A percentile compares a stretch with the other conserved stretches of the same genome.
phyloP scores from a whole-genome alignment of 64 coral and sea anemone species.

The Hydrozoanthus tunicans region DNA sequence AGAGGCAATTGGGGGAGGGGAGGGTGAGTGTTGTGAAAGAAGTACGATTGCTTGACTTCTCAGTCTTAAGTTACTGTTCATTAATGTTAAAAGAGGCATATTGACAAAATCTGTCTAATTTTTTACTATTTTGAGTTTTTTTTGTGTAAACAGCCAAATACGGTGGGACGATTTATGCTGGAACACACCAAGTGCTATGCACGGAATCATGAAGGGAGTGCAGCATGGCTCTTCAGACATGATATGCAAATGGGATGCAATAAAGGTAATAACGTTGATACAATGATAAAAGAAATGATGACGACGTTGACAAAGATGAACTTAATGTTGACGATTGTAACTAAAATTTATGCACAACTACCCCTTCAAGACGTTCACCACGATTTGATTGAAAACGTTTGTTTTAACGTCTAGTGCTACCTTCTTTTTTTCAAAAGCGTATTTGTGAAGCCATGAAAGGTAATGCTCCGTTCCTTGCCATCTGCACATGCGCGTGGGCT shows the following conservation, averaged over 20 bases:
- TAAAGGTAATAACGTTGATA: conserved; percentile 5
- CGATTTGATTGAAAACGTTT: not conserved
- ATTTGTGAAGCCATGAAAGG: conserved; percentile 45
- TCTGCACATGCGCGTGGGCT: conserved; percentile 52
- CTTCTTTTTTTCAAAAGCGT: not conserved
- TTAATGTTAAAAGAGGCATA: too few relatives aligned
- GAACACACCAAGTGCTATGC: conserved; percentile 30
- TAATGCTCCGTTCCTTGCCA: conserved; percentile 40
- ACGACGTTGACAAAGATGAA: not conserved
- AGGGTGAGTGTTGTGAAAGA: too few relatives aligned
- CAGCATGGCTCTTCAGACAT: conserved; percentile 5
- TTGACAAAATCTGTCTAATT: too few relatives aligned
- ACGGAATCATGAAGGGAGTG: conserved; percentile 34
- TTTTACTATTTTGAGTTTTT: not conserved
- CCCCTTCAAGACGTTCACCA: not conserved
- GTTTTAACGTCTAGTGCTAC: not conserved
- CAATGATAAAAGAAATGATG: too few relatives aligned
- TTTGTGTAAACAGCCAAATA: conserved; percentile 26
- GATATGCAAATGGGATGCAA: not conserved
- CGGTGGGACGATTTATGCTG: conserved; percentile 50
- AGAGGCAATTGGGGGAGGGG: too few relatives aligned
- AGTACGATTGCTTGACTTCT: too few relatives aligned
- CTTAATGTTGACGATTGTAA: not conserved
- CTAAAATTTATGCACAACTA: not conserved
- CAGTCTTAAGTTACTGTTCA: too few relatives aligned